Evolutionary conservation across 2,113 vertebrate species (phyloP).

Genomic region (Ceyx cyanopectus): DNA sequence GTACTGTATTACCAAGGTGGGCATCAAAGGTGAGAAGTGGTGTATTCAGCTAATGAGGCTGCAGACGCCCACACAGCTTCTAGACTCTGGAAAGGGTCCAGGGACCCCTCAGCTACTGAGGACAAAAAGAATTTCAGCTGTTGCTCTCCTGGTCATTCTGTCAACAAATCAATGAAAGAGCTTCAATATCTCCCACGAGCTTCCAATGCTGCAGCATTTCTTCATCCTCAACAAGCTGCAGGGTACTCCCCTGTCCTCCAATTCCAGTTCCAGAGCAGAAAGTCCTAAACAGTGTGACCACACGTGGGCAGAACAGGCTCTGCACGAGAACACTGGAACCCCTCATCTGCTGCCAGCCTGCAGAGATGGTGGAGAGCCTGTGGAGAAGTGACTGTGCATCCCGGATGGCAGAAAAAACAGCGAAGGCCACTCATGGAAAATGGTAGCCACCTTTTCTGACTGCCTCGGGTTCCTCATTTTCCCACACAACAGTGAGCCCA

Average conservation of each 20-base stretch:
- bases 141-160: not conserved
- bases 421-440: not conserved
- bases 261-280: not conserved
- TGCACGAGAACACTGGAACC: not conserved
- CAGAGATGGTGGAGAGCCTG: not conserved
- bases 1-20: not conserved
- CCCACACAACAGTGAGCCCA: not conserved
- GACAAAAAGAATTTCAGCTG: not conserved
- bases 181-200: not conserved
- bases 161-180: not conserved
- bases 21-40: not conserved
- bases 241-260: not conserved
- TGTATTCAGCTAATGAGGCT: not conserved
- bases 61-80: not conserved
- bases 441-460: not conserved
- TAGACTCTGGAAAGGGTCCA: not conserved
- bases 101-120: not conserved
- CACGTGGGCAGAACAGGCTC: not conserved
- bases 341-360: not conserved
- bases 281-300: not conserved
- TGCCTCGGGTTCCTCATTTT: not conserved
- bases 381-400: not conserved
- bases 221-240: not conserved
- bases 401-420: not conserved
- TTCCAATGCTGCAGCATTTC: not conserved